Evolutionary conservation across 2,113 vertebrate species (phyloP).

Genomic region (Clarias batrachus): DNA sequence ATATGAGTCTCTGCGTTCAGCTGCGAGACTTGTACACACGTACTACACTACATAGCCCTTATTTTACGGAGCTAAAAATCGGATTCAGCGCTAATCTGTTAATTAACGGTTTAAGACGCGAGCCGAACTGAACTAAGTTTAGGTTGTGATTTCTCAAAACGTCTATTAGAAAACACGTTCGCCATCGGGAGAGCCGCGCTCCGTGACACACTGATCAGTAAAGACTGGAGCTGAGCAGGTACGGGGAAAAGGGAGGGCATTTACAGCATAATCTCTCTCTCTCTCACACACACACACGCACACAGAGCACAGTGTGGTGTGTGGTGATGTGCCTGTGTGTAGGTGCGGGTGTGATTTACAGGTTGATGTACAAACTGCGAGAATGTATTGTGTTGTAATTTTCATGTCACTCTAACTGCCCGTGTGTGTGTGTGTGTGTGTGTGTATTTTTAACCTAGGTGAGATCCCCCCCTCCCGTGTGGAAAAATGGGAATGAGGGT

Average conservation of each 20-base stretch:
- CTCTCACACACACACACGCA: neutral
- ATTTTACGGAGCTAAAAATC: neutral
- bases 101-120: neutral
- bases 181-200: neutral
- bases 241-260: neutral
- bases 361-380: slow-evolving; percentile 23
- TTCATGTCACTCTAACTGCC: slow-evolving; percentile 20
- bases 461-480: slow-evolving; percentile 3
- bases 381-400: slow-evolving; percentile 13
- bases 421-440: slow-evolving; percentile 11
- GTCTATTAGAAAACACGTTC: neutral
- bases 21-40: neutral
- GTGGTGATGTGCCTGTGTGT: neutral
- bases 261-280: slow-evolving; percentile 20
- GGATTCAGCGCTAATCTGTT: neutral
- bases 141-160: neutral
- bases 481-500: slow-evolving; percentile 8
- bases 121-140: neutral
- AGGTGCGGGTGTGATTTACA: slow-evolving; percentile 15
- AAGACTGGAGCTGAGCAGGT: slow-evolving; percentile 25
- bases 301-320: slow-evolving; percentile 11
- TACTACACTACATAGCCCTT: slow-evolving; percentile 32
- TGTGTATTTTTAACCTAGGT: slow-evolving; percentile 21
- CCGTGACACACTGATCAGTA: neutral
- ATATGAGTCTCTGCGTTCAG: neutral